These are phyloP conservation scores for Lophotis ruficrista DNA, from an alignment of 2,113 vertebrate genomes.

Conservation along the genomic window DNA sequence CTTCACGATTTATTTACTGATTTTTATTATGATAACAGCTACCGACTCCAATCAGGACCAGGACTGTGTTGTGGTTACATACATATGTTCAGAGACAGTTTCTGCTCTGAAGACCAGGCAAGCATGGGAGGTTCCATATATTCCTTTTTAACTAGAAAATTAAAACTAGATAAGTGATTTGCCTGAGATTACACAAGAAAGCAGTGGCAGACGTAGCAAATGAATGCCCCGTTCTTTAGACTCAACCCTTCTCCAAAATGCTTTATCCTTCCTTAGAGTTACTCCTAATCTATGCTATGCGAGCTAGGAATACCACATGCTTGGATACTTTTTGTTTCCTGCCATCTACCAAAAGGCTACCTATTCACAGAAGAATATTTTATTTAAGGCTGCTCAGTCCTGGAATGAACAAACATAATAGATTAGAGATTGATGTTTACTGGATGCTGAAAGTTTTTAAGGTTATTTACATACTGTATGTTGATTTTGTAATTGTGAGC, in stretches of 20 bases:
- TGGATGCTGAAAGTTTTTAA: constrained; percentile 26
- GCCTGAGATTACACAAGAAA: background rate
- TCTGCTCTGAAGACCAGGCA: background rate
- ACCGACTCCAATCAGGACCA: background rate
- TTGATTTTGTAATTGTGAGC: constrained; percentile 32
- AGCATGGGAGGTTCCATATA: background rate
- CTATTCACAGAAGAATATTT: background rate
- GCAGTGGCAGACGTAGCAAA: background rate
- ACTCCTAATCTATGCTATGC: background rate
- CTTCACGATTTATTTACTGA: background rate
- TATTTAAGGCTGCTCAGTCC: background rate
- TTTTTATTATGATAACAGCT: background rate
- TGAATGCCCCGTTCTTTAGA: background rate
- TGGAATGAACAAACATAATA: background rate
- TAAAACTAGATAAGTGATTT: background rate
- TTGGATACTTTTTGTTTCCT: background rate
- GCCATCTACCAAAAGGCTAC: background rate
- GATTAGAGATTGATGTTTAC: constrained; percentile 34
- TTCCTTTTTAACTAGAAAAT: background rate
- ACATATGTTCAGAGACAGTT: background rate
- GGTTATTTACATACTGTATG: constrained; percentile 6
- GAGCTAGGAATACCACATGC: background rate
- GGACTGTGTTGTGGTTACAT: background rate
- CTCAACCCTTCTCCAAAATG: background rate
- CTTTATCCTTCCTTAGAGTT: background rate